phyloP scores from a whole-genome alignment of 2,113 vertebrate genomes.

The Neomonachus schauinslandi region DNA sequence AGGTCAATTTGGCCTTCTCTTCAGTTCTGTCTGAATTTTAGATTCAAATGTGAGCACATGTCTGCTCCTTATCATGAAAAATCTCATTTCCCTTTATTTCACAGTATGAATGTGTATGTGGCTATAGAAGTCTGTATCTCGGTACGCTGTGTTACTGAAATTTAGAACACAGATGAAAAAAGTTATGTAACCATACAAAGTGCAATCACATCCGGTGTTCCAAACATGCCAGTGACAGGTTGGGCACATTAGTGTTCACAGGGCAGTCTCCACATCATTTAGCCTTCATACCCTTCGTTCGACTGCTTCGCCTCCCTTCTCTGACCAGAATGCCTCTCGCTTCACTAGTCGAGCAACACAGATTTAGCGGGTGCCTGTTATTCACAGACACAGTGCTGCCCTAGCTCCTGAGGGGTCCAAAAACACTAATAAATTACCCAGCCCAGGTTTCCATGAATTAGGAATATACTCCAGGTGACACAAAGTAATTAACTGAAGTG shows the following conservation, averaged over 20 bases:
- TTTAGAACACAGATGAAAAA: background rate
- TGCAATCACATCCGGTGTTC: background rate
- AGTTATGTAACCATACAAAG: background rate
- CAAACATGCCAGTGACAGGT: background rate
- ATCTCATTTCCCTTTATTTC: background rate
- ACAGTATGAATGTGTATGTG: background rate
- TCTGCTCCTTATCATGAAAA: background rate
- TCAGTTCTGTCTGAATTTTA: conserved; percentile 35
- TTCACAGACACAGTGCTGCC: background rate
- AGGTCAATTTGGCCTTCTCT: background rate
- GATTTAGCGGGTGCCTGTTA: background rate
- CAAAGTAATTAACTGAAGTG: background rate
- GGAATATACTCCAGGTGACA: background rate
- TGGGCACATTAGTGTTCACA: background rate
- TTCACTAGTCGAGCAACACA: background rate
- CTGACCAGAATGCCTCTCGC: background rate
- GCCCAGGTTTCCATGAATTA: background rate
- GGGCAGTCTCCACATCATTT: background rate
- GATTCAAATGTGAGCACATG: background rate
- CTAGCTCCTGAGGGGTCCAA: background rate
- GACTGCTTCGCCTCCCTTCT: background rate
- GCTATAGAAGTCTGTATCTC: background rate
- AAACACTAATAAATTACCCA: background rate
- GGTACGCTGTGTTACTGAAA: background rate
- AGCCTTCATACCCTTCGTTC: background rate